Evolutionary conservation across 2,888 invertebrate genomes (phyloP).

Genomic region (Acanthosepion lycidas): DNA sequence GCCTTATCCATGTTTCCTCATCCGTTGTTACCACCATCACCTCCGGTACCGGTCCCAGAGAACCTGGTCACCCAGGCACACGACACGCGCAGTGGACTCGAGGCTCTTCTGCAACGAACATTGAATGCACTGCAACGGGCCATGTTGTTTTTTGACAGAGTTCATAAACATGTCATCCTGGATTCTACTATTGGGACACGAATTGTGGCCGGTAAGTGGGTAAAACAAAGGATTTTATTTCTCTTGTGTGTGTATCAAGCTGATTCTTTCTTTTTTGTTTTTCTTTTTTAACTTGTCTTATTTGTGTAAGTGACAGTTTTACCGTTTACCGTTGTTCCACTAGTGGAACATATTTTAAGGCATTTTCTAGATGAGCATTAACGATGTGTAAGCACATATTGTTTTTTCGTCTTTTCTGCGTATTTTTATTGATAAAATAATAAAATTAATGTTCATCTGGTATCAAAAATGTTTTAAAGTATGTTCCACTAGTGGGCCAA

Average conservation of each 20-base stretch:
- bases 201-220: slow-evolving; percentile 68
- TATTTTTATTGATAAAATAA: too few species aligned
- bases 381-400: too few species aligned
- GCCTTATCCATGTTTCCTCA: neutral
- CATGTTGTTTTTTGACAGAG: slow-evolving; percentile 63
- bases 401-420: too few species aligned
- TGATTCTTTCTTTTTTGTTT: neutral
- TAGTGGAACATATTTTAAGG: too few species aligned
- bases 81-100: neutral
- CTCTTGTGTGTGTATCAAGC: neutral
- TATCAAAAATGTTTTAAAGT: too few species aligned
- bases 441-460: too few species aligned
- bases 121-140: slow-evolving; percentile 57
- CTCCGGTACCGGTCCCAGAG: neutral
- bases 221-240: neutral
- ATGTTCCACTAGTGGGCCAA: too few species aligned
- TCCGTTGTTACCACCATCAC: neutral
- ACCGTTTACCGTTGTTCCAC: too few species aligned
- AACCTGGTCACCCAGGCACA: neutral
- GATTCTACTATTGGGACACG: slow-evolving; percentile 71
- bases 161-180: slow-evolving; percentile 65
- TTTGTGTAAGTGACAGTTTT: too few species aligned
- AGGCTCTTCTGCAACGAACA: slow-evolving; percentile 50
- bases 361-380: too few species aligned
- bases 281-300: too few species aligned